Base-by-base conservation (phyloP, 2,113 vertebrate genomes). In the Pundamilia nyererei region DNA sequence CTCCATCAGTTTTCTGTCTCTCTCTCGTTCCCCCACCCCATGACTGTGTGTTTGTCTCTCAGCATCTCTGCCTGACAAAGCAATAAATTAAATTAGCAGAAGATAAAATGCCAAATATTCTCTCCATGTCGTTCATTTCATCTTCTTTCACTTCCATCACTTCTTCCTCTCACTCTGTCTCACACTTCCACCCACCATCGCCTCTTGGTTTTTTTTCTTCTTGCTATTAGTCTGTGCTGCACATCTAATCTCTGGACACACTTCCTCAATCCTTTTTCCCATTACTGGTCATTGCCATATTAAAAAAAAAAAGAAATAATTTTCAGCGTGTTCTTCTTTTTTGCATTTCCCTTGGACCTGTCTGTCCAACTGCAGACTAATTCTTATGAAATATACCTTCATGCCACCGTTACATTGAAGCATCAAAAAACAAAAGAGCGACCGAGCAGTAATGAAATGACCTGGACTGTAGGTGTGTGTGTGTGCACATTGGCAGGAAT, bases 101-200 rank as follows among this genome's bases (percentile, higher is more conserved):
- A 38, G 70, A 82, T 38, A 29, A 40, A 68, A 77, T 19, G 56
- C 33, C 62, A 89, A 87, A 89, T 80, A 53, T 58, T 86, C 26
- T 9, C 35, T 6, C 45, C 40, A 80, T 47, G 51, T 55, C 56
- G 68, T 86, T 77, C 47, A 38, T 87, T 84, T 35, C 55, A 40
- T 83, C 80, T 51, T 55, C 58, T 79, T 81, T 65, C 54, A 77
- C 72, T 77, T 33, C 45, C 72, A 31, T 82, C 65, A 47, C 75
- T 83, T 80, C 42, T 89, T 83, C 77, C 83, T 90, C 60, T 88
- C 85, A 82, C 82, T 91, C 91, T 62, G 92, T 93, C 91, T 94
- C 94, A 89, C 90, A 93, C 94, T 49, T 89, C 88, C 93, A 82
- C 93, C 94, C 93, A 93, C 92, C 79, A 85, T 68, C 38, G 62